These are phyloP conservation scores for Fukomys damarensis DNA, from an alignment of 2,113 vertebrate species.

Conservation along the genomic window DNA sequence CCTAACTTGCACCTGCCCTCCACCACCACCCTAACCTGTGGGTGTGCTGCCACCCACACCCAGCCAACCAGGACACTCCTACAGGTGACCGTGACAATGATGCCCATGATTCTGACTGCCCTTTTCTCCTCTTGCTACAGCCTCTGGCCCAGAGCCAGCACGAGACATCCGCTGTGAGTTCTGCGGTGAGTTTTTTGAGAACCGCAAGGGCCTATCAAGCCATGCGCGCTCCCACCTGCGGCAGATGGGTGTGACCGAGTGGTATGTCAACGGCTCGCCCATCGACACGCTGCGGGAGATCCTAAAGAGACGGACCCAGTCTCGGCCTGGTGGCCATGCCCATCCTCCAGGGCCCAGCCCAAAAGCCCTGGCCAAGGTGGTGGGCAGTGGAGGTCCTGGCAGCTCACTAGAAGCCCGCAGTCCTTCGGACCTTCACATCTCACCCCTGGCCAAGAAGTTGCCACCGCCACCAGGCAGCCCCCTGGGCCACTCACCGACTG, in stretches of 20 bases:
- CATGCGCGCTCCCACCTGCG: conserved; percentile 96
- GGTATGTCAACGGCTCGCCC: conserved; percentile 96
- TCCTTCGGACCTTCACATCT: conserved; percentile 83
- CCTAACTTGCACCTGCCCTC: conserved; percentile 57
- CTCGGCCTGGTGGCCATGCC: conserved; percentile 74
- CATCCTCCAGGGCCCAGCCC: conserved; percentile 75
- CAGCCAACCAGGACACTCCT: conserved; percentile 61
- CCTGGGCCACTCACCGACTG: conserved; percentile 84
- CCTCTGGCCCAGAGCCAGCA: conserved; percentile 90
- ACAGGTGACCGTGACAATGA: conserved; percentile 73
- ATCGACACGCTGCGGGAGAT: conserved; percentile 96
- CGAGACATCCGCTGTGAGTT: conserved; percentile 96
- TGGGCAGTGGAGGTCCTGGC: conserved; percentile 76
- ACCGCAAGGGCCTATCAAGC: conserved; percentile 96
- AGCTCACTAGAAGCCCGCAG: conserved; percentile 82
- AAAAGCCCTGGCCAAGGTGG: conserved; percentile 81
- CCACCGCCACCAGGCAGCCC: conserved; percentile 83
- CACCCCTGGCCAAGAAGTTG: conserved; percentile 84
- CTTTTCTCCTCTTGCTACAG: conserved; percentile 67
- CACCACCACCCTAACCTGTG: conserved; percentile 44
- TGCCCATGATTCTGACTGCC: background rate
- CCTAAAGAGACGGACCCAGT: conserved; percentile 87
- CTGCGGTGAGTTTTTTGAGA: conserved; percentile 97
- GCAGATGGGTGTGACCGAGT: conserved; percentile 97
- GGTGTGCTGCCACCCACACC: conserved; percentile 21